Evolutionary conservation across 2,888 invertebrate species (phyloP).

Genomic region (Pogonocherus hispidulus): DNA sequence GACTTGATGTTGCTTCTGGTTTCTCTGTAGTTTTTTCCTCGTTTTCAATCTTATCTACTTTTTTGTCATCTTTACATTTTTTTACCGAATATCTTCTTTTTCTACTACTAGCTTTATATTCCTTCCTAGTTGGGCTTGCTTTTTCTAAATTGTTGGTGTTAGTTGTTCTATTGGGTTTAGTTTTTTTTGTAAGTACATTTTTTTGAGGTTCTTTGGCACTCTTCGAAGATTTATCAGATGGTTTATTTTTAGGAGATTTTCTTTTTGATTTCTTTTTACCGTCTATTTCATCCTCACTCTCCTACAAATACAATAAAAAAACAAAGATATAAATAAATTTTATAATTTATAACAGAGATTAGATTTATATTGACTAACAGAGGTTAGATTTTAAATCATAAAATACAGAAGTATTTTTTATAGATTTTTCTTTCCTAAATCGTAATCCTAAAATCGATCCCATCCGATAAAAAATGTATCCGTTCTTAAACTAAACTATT

Average conservation of each 20-base stretch:
- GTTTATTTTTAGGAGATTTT: constrained; percentile 47
- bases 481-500: no score
- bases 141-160: constrained; percentile 22
- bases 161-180: constrained; percentile 7
- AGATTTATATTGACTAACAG: no score
- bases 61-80: constrained; percentile 33
- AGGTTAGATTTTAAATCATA: no score
- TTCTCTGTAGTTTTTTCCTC: constrained; percentile 30
- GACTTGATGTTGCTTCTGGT: constrained; percentile 42
- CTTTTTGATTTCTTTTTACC: constrained; percentile 54
- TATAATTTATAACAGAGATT: constrained; percentile 4
- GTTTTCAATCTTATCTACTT: constrained; percentile 11
- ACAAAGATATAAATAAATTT: no score
- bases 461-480: no score
- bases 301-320: constrained; percentile 45
- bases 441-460: no score
- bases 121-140: constrained; percentile 33
- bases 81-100: constrained; percentile 46
- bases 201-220: constrained; percentile 26
- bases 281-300: constrained; percentile 62
- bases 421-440: no score
- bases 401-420: no score
- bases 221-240: constrained; percentile 23
- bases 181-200: constrained; percentile 29
- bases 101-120: constrained; percentile 42